Base-by-base conservation (phyloP, 2,797 vertebrate genomes). In the Phataginus tricuspis region DNA sequence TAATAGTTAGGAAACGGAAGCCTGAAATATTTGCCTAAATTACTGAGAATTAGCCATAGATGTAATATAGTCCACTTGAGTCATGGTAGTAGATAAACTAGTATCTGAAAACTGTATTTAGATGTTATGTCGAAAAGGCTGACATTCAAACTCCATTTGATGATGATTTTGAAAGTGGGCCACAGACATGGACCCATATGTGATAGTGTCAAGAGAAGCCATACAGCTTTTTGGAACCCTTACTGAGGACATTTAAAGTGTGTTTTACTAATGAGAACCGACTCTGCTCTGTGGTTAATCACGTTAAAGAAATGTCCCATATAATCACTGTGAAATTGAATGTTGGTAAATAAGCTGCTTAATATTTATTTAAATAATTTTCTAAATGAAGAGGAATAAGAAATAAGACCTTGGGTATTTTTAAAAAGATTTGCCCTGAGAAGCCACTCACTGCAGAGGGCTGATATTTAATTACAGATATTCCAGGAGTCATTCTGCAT, bases 251-350 rank as follows among this genome's bases (percentile, higher is more conserved):
- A 31, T 77, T 91, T 66, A 77, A 85, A 83, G 89, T 57, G 75
- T 84, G 69, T 85, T 57, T 89, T 83, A 55, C 86, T 89, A 78
- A 74, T 87, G 79, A 89, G 86, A 93, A 95, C 64, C 53, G 66
- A 59, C 71, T 90, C 14, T 2, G 49, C 23, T 96, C 18, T 42
- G 68, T 66, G 84, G 31, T 77, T 95, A 96, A 91, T 96, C 79
- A 64, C 49, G 83, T 61, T 90, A 86, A 80, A 95, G 86, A 96
- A 95, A 90, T 64, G 66, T 90, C 66, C 72, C 90, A 78, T 51
- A 45, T 93, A 93, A 85, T 96, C 88, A 91, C 90, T 90, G 68
- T 92, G 90, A 90, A 95, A 92, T 31, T 74, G 64, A 74, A 87
- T 69, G 45, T 86, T 66, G 72, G 88, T 63, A 91, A 90, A 90